Base-by-base conservation (phyloP, 2,888 invertebrate species). In the Chymomyza fuscimana region DNA sequence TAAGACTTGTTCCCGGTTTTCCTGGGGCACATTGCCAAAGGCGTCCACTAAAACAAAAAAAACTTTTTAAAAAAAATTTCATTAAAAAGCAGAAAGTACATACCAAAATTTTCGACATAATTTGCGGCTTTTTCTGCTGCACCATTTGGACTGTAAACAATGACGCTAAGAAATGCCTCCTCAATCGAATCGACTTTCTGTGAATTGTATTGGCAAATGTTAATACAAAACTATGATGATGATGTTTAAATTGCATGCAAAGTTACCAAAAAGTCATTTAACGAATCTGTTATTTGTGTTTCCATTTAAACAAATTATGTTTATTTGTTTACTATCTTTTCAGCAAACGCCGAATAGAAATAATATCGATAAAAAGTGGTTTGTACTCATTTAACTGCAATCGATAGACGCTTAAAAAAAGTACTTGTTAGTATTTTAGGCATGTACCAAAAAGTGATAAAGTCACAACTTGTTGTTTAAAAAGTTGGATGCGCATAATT, bases 131-230 rank as follows among this genome's bases (percentile, higher is more conserved):
- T 95, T 79, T 95, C 95, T 77, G 93, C 93, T 89, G 97, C 96
- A 70, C 94, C 93, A 65, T 95, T 94, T 19, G 94, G 93, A 79
- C 95, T 94, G 86, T 97, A 96, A 1, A 97, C 95, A 70, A 98
- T 93, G 82, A 96, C 97, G 83, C 96, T 96, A 89, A 96, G 96
- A 89, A 98, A 98, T 0, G 97, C 97, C 91, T 97, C 97, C 89
- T 97, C 97, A 46, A 97, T 95, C 0, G 95, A 94, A 89, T 97
- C 96, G 7, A 97, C 95, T 91, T 95, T 94, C 96, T 96, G 67
- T 1, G 70, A 70, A 70, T 46, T 46, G 9, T 15, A 15, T 9
- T 12, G 16, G 19, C 32, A 52, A 4, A 9, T 9, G 1, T 32
- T 32, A 32, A 32, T 1, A 32, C 32, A 7, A 32, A 32, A 32